phyloP scores from a whole-genome alignment of 2,888 invertebrate genomes.

The Lepeophtheirus nordmannii region DNA sequence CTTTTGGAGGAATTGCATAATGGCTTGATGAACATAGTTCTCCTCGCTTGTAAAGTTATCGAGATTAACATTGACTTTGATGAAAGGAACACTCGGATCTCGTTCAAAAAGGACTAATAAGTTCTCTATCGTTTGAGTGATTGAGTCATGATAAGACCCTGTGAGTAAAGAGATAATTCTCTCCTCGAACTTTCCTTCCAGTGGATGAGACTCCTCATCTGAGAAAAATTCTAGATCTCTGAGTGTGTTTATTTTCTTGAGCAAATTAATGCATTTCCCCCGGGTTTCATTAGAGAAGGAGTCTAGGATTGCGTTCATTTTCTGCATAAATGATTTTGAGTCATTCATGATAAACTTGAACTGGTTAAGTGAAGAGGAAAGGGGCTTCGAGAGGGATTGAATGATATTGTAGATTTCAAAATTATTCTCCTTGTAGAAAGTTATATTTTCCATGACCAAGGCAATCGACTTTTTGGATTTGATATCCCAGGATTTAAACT shows the following conservation, averaged over 20 bases:
- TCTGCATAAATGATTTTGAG: background rate
- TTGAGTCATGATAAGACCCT: background rate
- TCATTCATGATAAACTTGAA: background rate
- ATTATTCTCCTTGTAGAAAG: background rate
- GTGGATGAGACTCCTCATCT: background rate
- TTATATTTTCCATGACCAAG: background rate
- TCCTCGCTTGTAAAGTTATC: background rate
- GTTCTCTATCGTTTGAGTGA: background rate
- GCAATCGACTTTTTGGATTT: background rate
- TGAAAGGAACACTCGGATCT: background rate
- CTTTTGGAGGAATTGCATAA: background rate
- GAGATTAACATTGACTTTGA: background rate
- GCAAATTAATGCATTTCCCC: background rate
- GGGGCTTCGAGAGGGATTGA: background rate
- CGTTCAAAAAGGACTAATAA: background rate
- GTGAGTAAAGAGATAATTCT: background rate
- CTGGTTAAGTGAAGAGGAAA: background rate
- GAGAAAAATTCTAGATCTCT: background rate
- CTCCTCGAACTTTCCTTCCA: background rate
- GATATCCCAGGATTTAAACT: background rate
- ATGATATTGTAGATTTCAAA: background rate
- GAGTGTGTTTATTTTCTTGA: background rate
- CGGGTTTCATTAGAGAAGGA: background rate
- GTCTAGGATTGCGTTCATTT: background rate
- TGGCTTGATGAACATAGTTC: background rate